Conservation (phyloP, 2,113 vertebrate genomes). For the Nestor notabilis region DNA sequence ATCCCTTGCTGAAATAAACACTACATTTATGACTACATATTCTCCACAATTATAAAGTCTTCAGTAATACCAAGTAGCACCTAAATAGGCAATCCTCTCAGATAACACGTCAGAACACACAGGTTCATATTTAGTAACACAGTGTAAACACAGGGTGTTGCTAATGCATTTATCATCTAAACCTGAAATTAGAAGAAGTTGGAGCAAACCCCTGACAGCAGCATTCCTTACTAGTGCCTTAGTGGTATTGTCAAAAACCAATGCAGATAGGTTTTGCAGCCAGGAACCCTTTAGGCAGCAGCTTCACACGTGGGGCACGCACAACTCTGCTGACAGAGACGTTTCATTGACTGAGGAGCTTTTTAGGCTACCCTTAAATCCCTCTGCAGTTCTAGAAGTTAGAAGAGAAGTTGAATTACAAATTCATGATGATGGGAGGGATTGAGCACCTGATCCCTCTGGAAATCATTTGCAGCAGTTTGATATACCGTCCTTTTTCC, state of each 20-base stretch:
- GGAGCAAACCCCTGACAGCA: not conserved
- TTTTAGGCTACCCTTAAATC: not conserved
- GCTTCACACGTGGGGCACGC: not conserved
- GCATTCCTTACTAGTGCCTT: not conserved
- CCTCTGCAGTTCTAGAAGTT: not conserved
- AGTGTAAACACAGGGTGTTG: not conserved
- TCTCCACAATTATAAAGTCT: not conserved
- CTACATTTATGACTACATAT: not conserved
- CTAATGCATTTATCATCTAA: not conserved
- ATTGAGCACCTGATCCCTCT: not conserved
- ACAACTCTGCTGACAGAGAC: not conserved
- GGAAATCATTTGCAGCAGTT: not conserved
- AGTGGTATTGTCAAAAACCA: not conserved
- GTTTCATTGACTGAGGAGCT: not conserved
- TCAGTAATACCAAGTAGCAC: not conserved
- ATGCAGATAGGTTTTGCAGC: not conserved
- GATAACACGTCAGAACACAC: not conserved
- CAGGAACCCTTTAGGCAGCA: not conserved
- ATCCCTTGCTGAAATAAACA: not conserved
- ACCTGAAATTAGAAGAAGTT: not conserved
- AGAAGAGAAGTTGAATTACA: not conserved
- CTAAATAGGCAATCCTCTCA: not conserved
- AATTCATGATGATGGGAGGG: not conserved
- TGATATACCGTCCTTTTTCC: not conserved
- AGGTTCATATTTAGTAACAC: not conserved